A percentile compares a stretch with the other conserved stretches of the same genome.
These are phyloP conservation scores for Emberiza fucata DNA, from an alignment of 2,113 vertebrate species.

Conservation along the genomic window DNA sequence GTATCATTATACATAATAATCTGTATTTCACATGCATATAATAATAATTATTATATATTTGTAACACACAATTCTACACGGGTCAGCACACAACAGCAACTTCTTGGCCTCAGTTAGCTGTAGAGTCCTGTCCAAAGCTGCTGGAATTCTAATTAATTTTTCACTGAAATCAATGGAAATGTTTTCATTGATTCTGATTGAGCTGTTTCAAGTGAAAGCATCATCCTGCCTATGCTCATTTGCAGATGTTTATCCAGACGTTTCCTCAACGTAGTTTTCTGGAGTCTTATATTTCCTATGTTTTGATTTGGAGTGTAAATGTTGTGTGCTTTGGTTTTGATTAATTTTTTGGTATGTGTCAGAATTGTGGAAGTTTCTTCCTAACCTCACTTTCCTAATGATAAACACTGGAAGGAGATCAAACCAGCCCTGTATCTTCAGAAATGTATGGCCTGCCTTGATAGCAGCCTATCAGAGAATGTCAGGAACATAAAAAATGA, in stretches of 20 bases:
- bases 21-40: not conserved
- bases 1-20: not conserved
- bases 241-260: constrained; percentile 1
- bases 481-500: not conserved
- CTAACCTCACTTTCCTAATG: not conserved
- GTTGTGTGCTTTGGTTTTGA: not conserved
- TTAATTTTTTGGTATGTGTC: not conserved
- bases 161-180: not conserved
- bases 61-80: not conserved
- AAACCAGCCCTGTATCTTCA: not conserved
- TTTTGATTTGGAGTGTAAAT: constrained; percentile 24
- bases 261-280: not conserved
- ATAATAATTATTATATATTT: not conserved
- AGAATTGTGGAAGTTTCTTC: not conserved
- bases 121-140: not conserved
- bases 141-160: not conserved
- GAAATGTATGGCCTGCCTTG: not conserved
- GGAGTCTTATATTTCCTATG: not conserved
- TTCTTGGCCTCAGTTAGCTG: not conserved
- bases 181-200: not conserved
- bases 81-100: not conserved
- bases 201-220: not conserved
- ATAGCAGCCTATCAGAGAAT: not conserved
- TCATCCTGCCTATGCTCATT: not conserved
- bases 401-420: not conserved